phyloP scores from a whole-genome alignment of 2,113 vertebrate species.

The Platysteira castanea region DNA sequence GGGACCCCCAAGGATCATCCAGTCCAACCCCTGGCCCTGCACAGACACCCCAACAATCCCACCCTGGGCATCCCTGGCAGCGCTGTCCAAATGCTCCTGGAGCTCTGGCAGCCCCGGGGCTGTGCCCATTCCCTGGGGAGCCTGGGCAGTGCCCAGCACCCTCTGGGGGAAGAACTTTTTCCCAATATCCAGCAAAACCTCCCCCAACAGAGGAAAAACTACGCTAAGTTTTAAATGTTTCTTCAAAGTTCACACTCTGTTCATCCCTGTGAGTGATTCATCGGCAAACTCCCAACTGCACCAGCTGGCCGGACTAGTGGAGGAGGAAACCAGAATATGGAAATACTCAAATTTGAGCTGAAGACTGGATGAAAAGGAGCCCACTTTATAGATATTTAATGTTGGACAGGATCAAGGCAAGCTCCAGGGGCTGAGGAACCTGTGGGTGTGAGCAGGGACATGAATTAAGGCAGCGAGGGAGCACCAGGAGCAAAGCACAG shows the following conservation, averaged over 20 bases:
- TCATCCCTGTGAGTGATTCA: background rate
- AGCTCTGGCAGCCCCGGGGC: background rate
- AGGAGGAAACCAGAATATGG: background rate
- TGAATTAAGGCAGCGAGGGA: background rate
- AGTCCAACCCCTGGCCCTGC: fast-evolving
- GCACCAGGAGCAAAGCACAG: background rate
- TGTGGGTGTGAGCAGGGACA: background rate
- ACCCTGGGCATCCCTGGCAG: background rate
- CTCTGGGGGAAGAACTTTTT: background rate
- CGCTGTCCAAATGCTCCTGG: fast-evolving
- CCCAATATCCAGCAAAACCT: background rate
- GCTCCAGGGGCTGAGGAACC: background rate
- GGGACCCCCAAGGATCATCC: fast-evolving
- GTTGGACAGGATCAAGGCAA: background rate
- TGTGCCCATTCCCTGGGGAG: background rate
- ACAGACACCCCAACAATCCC: background rate
- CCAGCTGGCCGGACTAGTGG: background rate
- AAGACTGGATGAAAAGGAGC: background rate
- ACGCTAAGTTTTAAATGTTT: background rate
- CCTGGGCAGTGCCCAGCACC: background rate
- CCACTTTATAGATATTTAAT: background rate
- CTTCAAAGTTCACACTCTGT: background rate
- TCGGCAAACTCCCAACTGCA: background rate
- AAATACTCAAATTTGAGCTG: background rate
- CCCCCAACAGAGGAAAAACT: background rate